Conservation (phyloP, 2,888 invertebrate genomes). For the Amphipoea oculea region DNA sequence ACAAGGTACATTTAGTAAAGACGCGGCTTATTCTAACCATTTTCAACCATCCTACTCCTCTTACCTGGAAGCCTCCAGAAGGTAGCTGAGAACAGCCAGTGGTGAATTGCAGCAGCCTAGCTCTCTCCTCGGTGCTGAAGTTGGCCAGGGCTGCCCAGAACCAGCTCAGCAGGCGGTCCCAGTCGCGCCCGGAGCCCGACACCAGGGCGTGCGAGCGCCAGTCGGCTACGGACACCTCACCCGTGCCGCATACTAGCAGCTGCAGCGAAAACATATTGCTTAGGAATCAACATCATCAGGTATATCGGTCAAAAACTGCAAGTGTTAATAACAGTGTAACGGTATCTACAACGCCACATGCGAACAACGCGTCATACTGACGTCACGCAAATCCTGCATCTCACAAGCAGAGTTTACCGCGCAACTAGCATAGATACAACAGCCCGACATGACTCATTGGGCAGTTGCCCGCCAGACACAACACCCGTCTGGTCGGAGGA, state of each 20-base stretch:
- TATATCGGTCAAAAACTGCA: background rate
- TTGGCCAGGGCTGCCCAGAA: slow-evolving; percentile 93
- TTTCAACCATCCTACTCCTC: background rate
- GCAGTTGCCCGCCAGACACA: too few species aligned
- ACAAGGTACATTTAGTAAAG: too few species aligned
- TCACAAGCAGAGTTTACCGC: too few species aligned
- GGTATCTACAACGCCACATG: too few species aligned
- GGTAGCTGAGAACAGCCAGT: slow-evolving; percentile 97
- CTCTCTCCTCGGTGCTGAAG: slow-evolving; percentile 97
- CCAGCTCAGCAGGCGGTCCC: slow-evolving; percentile 93
- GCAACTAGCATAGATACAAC: too few species aligned
- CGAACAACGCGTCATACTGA: too few species aligned
- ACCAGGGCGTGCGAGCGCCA: slow-evolving; percentile 97
- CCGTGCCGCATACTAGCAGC: slow-evolving; percentile 97
- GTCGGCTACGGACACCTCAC: slow-evolving; percentile 97
- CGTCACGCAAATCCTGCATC: too few species aligned
- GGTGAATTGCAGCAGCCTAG: slow-evolving; percentile 97
- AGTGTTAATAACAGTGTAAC: background rate
- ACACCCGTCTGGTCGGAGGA: too few species aligned
- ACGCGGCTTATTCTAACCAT: too few species aligned
- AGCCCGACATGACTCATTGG: too few species aligned
- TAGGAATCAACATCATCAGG: background rate
- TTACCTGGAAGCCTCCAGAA: slow-evolving; percentile 94
- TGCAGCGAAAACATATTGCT: background rate
- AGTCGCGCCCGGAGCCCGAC: slow-evolving; percentile 95